Conservation (phyloP, 2,113 vertebrate genomes). For the Pachypanchax playfairii region DNA sequence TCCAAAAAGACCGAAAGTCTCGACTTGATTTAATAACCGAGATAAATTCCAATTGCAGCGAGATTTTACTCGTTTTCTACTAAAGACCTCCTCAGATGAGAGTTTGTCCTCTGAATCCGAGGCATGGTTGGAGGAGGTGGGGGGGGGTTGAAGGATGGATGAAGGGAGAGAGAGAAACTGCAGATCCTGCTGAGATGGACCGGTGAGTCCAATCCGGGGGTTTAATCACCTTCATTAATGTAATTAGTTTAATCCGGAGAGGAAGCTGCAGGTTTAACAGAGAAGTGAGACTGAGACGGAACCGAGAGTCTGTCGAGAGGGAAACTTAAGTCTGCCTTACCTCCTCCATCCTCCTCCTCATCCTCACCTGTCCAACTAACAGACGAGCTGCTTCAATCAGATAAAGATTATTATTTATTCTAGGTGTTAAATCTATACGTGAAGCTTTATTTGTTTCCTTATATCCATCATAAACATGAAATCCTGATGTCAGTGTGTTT, state of each 20-base stretch:
- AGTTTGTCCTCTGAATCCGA: neutral
- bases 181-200: constrained; percentile 9
- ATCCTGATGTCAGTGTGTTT: too few relatives aligned
- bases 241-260: constrained; percentile 33
- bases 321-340: constrained; percentile 23
- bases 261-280: constrained; percentile 15
- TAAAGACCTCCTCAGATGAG: neutral
- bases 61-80: neutral
- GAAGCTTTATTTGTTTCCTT: too few relatives aligned
- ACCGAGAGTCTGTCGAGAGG: neutral
- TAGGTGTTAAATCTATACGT: too few relatives aligned
- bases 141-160: too few relatives aligned
- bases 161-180: neutral
- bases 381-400: too few relatives aligned
- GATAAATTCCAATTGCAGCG: neutral
- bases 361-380: neutral
- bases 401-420: too few relatives aligned
- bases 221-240: constrained; percentile 30
- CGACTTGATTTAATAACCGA: too few relatives aligned
- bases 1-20: too few relatives aligned
- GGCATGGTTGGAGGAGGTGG: too few relatives aligned
- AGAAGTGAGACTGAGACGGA: neutral
- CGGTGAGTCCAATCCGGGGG: constrained; percentile 17
- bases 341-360: constrained; percentile 5
- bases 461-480: too few relatives aligned